Evolutionary conservation across 2,113 vertebrate species (phyloP), one percentile per base, ranked within the genome.

Genomic region (Myxocyprinus asiaticus): DNA sequence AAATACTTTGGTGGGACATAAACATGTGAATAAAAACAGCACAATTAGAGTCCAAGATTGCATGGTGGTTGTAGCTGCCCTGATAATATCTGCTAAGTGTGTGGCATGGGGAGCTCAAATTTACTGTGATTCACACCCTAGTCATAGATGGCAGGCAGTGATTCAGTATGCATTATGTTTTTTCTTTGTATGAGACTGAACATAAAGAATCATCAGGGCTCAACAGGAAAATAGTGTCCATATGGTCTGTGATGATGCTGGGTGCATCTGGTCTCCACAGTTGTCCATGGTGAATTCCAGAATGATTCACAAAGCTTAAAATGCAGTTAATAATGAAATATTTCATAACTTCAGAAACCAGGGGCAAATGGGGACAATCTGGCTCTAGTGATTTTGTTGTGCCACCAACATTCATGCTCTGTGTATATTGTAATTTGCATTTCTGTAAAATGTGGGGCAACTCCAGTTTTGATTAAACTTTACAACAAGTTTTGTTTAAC

Each of bases 61-160:
- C 45, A 6, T 61, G 59, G 64, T 80, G 43, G 65, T 69, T 67
- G 42, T 22, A 43, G 69, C 53, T 66, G 64, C 64, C 61, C 70
- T 69, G 43, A 76, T 55, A 10, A 55, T 69, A 22, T 65, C 72
- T 64, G 61, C 73, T 77, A 15, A 22, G 67, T 81, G 67, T 82
- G 84, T 82, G 77, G 69, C 33, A 7, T 9, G 44, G 66, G 77
- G 66, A 76, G 69, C 45, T 33, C 22, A 77, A 53, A 58, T 59
- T 6, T 10, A 45, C 67, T 51, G 61, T 85, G 79, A 83, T 78
- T 78, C 84, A 85, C 81, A 43, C 48, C 10, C 33, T 33, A 15
- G 15, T 67, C 69, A 62, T 15, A 72, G 69, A 74, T 44, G 1
- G 17, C 67, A 44, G 51, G 42, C 62, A 6, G 55, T 79, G 82